Evolutionary conservation across 2,113 vertebrate genomes (phyloP), one percentile per base, ranked within the genome.

Genomic region (Actenoides lindsayi): DNA sequence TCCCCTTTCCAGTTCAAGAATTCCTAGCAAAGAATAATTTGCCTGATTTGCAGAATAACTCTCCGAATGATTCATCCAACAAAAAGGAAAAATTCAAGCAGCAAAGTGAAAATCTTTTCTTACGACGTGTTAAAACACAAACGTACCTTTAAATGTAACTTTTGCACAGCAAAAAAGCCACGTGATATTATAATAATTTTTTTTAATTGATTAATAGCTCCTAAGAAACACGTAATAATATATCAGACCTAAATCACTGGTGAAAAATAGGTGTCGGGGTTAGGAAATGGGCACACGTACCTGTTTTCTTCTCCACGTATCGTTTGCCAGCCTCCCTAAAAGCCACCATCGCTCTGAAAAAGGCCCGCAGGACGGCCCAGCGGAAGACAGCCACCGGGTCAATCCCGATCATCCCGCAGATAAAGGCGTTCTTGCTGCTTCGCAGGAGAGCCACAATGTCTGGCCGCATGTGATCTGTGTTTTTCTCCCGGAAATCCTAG

Each of bases 401-500:
- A 10, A 99, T 99, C 28, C 99, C 99, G 6, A 99, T 99, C 98
- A 99, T 98, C 6, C 99, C 98, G 3, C 99, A 99, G 97, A 99
- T 99, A 77, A 99, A 99, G 71, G 99, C 98, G 12, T 98, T 99
- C 68, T 97, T 98, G 97, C 99, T 99, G 98, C 99, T 99, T 95
- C 99, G 98, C 59, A 99, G 98, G 19, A 99, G 98, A 41, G 99
- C 99, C 1, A 99, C 99, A 30, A 99, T 99, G 96, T 99, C 99
- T 0, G 99, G 99, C 1, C 99, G 98, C 99, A 99, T 99, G 94
- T 99, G 99, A 90, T 99, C 99, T 0, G 99, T 99, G 97, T 99
- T 99, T 98, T 99, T 99, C 98, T 99, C 99, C 57, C 99, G 98
- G 95, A 99, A 99, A 96, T 99, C 99, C 99, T 99, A 91, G 59